Percentiles rank a stretch among this genome's conserved stretches.
Evolutionary conservation across 2,888 invertebrate species (phyloP).

Genomic region (Pristionchus exspectatus): DNA sequence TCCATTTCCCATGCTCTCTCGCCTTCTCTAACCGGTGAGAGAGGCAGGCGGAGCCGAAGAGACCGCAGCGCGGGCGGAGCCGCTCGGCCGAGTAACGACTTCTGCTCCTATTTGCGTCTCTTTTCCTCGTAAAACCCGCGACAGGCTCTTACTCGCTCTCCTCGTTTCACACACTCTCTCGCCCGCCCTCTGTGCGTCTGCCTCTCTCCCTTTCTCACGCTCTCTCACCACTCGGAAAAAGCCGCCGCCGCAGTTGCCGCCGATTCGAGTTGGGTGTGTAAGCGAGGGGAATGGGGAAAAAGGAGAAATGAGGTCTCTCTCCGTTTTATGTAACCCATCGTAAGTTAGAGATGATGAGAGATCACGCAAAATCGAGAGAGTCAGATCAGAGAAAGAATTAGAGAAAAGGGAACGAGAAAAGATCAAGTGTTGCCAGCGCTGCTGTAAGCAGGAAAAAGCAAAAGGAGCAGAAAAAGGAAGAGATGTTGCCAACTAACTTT

Average conservation of each 20-base stretch:
- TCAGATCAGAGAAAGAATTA: not conserved
- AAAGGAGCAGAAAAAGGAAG: not conserved
- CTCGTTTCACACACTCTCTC: constrained; percentile 34
- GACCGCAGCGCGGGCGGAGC: not conserved
- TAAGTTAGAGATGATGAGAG: not conserved
- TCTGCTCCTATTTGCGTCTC: constrained; percentile 49
- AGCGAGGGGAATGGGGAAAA: not conserved
- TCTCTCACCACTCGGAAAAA: constrained; percentile 14
- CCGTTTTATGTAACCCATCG: not conserved
- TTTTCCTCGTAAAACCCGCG: constrained; percentile 33
- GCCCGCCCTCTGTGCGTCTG: not conserved
- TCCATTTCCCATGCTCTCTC: not conserved
- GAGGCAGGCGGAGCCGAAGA: not conserved
- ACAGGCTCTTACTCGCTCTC: not conserved
- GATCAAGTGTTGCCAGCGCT: not conserved
- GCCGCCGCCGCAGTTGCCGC: constrained; percentile 4
- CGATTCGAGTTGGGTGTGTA: constrained; percentile 8
- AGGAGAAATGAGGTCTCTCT: constrained; percentile 1
- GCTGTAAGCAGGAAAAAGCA: not conserved
- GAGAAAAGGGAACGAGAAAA: not conserved
- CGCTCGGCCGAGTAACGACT: constrained; percentile 26
- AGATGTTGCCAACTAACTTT: not conserved
- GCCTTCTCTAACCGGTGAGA: not conserved
- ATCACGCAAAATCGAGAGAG: not conserved
- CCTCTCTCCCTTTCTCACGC: not conserved